Conservation (phyloP, 2,113 vertebrate species). For the Corythornis vintsioides region DNA sequence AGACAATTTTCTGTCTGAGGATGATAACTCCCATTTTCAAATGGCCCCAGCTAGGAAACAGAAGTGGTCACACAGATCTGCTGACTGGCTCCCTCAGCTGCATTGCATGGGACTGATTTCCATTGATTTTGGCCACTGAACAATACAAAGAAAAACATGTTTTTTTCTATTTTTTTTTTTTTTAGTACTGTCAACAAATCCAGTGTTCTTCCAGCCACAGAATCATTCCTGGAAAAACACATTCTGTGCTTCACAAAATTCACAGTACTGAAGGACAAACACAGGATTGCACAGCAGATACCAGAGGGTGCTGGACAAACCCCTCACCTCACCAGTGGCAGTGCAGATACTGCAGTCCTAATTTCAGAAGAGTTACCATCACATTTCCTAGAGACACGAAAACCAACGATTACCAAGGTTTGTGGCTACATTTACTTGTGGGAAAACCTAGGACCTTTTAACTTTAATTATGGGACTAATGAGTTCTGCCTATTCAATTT, state of each 20-base stretch:
- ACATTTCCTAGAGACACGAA: neutral
- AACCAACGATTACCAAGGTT: neutral
- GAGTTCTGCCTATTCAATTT: neutral
- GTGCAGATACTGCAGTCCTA: accelerated
- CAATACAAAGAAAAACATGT: neutral
- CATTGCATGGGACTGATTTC: neutral
- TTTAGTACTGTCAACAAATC: neutral
- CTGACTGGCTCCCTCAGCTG: neutral
- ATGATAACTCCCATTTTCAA: neutral
- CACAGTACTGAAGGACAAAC: neutral
- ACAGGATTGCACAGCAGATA: neutral
- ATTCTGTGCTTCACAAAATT: neutral
- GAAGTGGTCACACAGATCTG: neutral
- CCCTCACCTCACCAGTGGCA: neutral
- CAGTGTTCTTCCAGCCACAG: neutral
- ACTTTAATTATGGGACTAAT: neutral
- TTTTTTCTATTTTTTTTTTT: neutral
- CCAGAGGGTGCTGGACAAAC: neutral
- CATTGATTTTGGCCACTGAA: neutral
- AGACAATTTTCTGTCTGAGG: neutral
- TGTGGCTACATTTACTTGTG: neutral
- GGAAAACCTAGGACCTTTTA: neutral
- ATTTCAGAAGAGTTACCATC: neutral
- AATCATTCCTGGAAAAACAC: neutral
- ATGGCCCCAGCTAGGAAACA: neutral